Evolutionary conservation across 2,113 vertebrate species (phyloP).

Genomic region (Mystacornis crossleyi): DNA sequence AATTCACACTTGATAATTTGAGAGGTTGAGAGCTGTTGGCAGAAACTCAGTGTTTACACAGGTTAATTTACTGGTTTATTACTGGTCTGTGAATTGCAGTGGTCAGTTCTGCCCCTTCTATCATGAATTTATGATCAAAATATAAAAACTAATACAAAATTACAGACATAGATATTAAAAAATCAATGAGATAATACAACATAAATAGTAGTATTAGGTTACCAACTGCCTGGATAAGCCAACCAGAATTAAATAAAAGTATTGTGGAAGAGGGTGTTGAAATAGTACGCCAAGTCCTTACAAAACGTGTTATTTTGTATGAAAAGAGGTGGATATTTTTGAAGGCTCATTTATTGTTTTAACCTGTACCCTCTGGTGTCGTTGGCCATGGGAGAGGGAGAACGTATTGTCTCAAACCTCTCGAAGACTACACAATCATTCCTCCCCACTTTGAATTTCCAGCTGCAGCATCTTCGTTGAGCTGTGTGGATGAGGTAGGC

Average conservation of each 20-base stretch:
- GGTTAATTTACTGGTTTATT: constrained; percentile 25
- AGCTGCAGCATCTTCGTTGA: background rate
- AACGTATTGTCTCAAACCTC: background rate
- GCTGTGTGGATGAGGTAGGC: background rate
- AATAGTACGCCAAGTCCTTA: background rate
- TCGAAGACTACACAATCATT: accelerated
- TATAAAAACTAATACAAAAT: background rate
- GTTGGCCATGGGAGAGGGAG: background rate
- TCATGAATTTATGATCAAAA: background rate
- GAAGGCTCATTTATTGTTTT: background rate
- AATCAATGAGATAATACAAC: background rate
- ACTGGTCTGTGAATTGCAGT: background rate
- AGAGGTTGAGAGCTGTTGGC: constrained; percentile 5
- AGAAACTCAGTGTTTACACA: background rate
- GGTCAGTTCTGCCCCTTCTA: background rate
- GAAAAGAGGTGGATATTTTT: background rate
- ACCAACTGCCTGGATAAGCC: background rate
- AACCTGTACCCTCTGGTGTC: background rate
- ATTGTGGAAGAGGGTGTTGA: background rate
- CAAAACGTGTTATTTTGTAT: background rate
- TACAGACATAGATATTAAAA: background rate
- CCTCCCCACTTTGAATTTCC: background rate
- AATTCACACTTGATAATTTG: background rate
- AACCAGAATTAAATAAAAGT: background rate
- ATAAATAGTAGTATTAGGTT: background rate